Percentiles rank a stretch among this genome's conserved stretches.
Conservation (phyloP, 2,113 vertebrate species). For the Acrocephalus kingi region DNA sequence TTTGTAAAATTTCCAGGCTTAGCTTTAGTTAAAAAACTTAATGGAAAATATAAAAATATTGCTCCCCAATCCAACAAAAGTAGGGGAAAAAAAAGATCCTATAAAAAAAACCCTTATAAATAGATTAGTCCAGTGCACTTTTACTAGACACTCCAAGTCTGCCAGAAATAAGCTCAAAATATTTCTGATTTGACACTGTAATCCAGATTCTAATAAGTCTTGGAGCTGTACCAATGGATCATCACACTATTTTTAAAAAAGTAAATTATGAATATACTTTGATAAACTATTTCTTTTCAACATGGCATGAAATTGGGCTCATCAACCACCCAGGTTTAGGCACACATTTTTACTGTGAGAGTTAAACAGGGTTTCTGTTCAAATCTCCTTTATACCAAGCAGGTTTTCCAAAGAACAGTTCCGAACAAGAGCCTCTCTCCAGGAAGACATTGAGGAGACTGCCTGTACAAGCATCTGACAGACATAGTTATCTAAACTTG, state of each 20-base stretch:
- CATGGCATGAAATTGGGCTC: background rate
- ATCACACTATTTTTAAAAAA: background rate
- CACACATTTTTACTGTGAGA: background rate
- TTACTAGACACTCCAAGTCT: background rate
- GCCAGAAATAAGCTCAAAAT: background rate
- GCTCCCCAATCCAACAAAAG: constrained; percentile 50
- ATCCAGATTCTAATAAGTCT: constrained; percentile 1
- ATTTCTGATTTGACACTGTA: constrained; percentile 17
- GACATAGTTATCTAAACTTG: background rate
- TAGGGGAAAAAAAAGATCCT: background rate
- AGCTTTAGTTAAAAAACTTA: constrained; percentile 49
- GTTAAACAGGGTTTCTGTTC: background rate
- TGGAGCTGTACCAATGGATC: background rate
- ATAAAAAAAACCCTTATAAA: constrained; percentile 54
- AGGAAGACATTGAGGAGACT: background rate
- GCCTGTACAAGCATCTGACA: background rate
- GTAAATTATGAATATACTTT: background rate
- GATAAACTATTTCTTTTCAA: constrained; percentile 32
- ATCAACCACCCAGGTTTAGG: background rate
- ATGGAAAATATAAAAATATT: constrained; percentile 65
- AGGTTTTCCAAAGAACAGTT: background rate
- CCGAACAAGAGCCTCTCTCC: background rate
- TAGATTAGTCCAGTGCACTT: constrained; percentile 25
- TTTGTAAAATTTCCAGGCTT: constrained; percentile 67
- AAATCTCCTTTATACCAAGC: background rate